Conservation (phyloP, 2,113 vertebrate genomes). For the Mormoops blainvillei region DNA sequence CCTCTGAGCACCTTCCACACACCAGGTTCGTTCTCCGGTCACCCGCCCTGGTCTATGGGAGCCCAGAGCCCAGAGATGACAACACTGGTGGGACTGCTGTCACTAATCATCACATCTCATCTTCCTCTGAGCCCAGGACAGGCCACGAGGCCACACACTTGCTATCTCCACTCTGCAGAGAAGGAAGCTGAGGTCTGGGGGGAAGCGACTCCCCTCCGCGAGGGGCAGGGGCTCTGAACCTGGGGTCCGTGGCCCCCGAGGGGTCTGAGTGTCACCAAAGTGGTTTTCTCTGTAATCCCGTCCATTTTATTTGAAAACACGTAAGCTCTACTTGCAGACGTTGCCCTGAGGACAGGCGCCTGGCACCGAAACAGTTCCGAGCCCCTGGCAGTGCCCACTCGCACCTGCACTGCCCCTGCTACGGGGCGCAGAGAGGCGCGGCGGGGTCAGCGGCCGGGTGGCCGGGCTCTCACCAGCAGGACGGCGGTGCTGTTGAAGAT, state of each 20-base stretch:
- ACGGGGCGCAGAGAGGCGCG: too few species aligned
- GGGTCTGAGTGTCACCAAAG: neutral
- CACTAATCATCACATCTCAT: neutral
- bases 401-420: too few species aligned
- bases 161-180: neutral
- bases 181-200: neutral
- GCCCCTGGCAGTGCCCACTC: rapidly evolving
- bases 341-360: neutral
- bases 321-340: neutral
- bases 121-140: neutral
- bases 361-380: rapidly evolving
- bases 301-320: neutral
- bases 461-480: constrained; percentile 80
- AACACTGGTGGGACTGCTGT: neutral
- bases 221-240: neutral
- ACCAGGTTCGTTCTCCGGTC: neutral
- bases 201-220: rapidly evolving
- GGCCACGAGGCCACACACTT: rapidly evolving
- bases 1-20: rapidly evolving
- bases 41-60: rapidly evolving
- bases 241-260: neutral
- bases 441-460: rapidly evolving
- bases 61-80: neutral
- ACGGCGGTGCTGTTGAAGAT: constrained; percentile 87
- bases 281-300: neutral